Percentiles rank a stretch among this genome's conserved stretches.
Evolutionary conservation across 2,888 invertebrate species (phyloP).

Genomic region (Amiota minor): DNA sequence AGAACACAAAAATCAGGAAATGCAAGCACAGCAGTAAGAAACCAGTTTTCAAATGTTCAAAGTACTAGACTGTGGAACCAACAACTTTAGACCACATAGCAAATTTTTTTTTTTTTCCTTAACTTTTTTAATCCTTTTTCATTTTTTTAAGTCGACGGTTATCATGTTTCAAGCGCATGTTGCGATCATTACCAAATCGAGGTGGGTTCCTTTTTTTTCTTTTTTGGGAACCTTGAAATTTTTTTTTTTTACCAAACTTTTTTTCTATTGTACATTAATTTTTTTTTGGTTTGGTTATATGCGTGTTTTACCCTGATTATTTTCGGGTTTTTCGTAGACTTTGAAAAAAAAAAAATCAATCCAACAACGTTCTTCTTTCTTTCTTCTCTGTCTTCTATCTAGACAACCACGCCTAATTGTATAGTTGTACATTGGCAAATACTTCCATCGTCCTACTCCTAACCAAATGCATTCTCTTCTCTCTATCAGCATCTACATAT

Average conservation of each 20-base stretch:
- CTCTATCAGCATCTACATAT: constrained; percentile 54
- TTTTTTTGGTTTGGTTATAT: constrained; percentile 38
- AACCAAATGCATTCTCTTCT: too few species aligned
- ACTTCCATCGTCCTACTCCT: too few species aligned
- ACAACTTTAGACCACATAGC: too few species aligned
- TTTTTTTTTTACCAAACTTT: background rate
- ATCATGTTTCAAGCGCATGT: constrained; percentile 66
- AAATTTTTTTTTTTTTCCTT: background rate
- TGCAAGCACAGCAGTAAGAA: constrained; percentile 51
- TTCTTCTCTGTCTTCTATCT: constrained; percentile 45
- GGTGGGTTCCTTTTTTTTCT: too few species aligned
- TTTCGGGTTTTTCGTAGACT: background rate
- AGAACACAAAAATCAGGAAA: constrained; percentile 56
- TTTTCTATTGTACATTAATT: background rate
- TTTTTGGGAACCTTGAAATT: constrained; percentile 32
- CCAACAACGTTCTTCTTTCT: too few species aligned
- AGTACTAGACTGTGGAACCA: background rate
- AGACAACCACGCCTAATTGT: constrained; percentile 62
- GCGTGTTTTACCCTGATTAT: constrained; percentile 64
- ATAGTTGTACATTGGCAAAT: constrained; percentile 45
- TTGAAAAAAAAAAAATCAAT: too few species aligned
- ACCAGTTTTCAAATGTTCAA: constrained; percentile 47
- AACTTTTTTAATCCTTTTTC: constrained; percentile 37
- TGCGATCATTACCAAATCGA: constrained; percentile 22
- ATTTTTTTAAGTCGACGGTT: constrained; percentile 37